phyloP scores from a whole-genome alignment of 2,113 vertebrate genomes.

The Acanthisitta chloris region DNA sequence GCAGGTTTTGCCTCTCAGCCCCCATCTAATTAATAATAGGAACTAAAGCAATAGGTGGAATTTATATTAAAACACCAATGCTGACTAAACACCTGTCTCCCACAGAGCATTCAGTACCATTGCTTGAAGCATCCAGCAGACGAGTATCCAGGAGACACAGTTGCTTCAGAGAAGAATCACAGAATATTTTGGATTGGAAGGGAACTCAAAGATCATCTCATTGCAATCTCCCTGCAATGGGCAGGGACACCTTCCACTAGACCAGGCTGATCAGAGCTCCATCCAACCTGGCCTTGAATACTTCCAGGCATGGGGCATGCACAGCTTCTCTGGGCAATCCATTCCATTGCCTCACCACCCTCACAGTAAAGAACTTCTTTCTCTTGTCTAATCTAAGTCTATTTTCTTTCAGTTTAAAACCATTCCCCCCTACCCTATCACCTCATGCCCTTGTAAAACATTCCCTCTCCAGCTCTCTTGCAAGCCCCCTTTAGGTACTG shows the following conservation, averaged over 20 bases:
- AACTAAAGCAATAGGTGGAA: not conserved
- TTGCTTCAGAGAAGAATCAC: not conserved
- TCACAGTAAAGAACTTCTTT: not conserved
- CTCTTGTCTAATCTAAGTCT: not conserved
- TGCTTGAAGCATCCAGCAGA: not conserved
- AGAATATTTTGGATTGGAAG: not conserved
- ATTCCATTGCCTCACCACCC: not conserved
- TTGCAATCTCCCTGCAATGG: not conserved
- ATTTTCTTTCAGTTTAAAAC: not conserved
- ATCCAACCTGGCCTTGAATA: not conserved
- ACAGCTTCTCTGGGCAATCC: not conserved
- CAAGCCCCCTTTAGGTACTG: not conserved
- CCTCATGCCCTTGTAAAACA: not conserved
- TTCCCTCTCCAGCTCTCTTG: not conserved
- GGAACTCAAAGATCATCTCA: not conserved
- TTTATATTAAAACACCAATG: not conserved
- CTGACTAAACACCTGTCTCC: not conserved
- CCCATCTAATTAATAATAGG: not conserved
- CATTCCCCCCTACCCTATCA: not conserved
- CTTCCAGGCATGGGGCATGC: not conserved
- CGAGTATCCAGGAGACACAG: not conserved
- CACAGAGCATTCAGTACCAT: rapidly evolving
- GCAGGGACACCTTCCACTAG: not conserved
- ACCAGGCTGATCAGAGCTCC: not conserved
- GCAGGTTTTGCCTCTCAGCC: not conserved